Conservation (phyloP, 1,140 invertebrate species). For the Anastrepha obliqua region DNA sequence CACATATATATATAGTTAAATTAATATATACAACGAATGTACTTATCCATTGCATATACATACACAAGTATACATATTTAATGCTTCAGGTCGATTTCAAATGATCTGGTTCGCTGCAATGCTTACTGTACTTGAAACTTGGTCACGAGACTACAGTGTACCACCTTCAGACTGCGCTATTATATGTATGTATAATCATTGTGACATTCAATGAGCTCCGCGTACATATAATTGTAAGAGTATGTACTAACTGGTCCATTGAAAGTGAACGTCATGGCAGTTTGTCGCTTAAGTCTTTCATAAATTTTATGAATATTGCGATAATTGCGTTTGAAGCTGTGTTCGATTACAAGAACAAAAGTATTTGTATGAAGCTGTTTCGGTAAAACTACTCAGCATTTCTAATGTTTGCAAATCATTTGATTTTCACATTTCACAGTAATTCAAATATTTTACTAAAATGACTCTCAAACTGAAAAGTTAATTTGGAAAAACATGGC, state of each 20-base stretch:
- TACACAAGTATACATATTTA: neutral
- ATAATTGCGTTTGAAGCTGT: too few species aligned
- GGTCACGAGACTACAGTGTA: slow-evolving; percentile 6
- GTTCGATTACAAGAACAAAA: neutral
- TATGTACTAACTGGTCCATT: neutral
- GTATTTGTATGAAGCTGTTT: neutral
- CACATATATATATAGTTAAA: neutral
- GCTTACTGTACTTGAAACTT: slow-evolving; percentile 50
- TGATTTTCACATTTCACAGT: too few species aligned
- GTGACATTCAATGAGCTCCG: neutral
- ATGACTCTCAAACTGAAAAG: too few species aligned
- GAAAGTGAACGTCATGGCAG: slow-evolving; percentile 44
- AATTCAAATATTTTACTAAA: too few species aligned
- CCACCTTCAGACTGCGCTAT: neutral
- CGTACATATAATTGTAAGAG: neutral
- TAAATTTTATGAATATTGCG: neutral
- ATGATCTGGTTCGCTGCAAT: neutral
- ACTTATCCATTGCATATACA: neutral
- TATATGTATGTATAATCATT: neutral
- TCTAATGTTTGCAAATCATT: too few species aligned
- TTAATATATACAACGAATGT: neutral
- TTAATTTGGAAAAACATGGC: too few species aligned
- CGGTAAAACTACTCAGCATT: neutral
- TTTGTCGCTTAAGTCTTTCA: slow-evolving; percentile 51
- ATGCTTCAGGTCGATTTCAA: neutral